Evolutionary conservation across 2,797 vertebrate genomes (phyloP).

Genomic region (Dipus sagitta): DNA sequence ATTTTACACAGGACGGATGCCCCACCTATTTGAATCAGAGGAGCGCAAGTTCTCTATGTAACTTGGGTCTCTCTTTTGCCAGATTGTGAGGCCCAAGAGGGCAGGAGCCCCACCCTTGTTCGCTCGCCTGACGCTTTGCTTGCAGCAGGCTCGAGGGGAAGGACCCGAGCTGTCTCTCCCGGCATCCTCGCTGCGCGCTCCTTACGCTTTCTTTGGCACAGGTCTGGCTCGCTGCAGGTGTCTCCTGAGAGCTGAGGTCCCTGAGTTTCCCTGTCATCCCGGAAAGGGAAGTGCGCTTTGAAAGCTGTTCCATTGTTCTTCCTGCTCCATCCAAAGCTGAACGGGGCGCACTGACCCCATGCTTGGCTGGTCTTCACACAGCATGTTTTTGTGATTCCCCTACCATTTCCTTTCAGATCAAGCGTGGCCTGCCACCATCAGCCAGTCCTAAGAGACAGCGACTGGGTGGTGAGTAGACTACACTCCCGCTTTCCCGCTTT

Average conservation of each 20-base stretch:
- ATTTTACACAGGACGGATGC: not conserved
- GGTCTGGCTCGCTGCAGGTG: conserved; percentile 74
- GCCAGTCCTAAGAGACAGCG: not conserved
- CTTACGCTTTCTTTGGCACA: conserved; percentile 66
- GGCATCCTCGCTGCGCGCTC: not conserved
- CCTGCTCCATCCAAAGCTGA: conserved; percentile 61
- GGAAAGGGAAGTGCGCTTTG: conserved; percentile 82
- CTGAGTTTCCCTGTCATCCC: conserved; percentile 80
- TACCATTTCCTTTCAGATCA: conserved; percentile 71
- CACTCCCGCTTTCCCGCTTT: not conserved
- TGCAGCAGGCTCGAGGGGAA: conserved; percentile 4
- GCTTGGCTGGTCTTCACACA: conserved; percentile 74
- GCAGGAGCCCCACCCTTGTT: not conserved
- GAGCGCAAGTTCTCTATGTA: conserved; percentile 24
- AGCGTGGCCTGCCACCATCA: not conserved
- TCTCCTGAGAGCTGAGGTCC: conserved; percentile 77
- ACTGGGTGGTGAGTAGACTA: not conserved
- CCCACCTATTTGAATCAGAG: conserved; percentile 44
- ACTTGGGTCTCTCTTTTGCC: not conserved
- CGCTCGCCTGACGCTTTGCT: not conserved
- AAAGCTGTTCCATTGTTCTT: conserved; percentile 80
- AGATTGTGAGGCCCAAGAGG: not conserved
- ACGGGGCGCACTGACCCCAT: conserved; percentile 33
- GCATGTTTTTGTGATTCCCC: conserved; percentile 72
- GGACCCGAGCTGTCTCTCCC: not conserved